phyloP scores from a whole-genome alignment of 1,140 invertebrate genomes.

The Zelostemma sp. region DNA sequence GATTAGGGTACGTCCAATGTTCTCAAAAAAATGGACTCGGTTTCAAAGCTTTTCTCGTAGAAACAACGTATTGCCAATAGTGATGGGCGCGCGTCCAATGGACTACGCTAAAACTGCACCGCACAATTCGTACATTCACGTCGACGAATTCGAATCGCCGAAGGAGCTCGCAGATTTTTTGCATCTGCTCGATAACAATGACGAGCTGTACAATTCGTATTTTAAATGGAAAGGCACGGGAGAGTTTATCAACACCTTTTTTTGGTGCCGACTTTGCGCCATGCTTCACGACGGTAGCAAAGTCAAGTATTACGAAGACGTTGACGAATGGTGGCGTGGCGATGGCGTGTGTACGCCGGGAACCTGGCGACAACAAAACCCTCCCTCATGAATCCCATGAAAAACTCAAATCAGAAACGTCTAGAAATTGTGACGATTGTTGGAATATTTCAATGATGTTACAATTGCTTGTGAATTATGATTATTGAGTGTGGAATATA shows the following conservation, averaged over 20 bases:
- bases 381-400: too few relatives aligned
- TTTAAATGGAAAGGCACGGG: slow-evolving; percentile 93
- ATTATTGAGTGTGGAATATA: too few relatives aligned
- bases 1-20: slow-evolving; percentile 87
- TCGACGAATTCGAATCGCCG: slow-evolving; percentile 92
- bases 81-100: slow-evolving; percentile 92
- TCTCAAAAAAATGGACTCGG: too few relatives aligned
- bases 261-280: slow-evolving; percentile 95
- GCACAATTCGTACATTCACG: slow-evolving; percentile 91
- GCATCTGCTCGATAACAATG: slow-evolving; percentile 85
- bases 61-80: slow-evolving; percentile 90
- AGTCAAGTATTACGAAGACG: slow-evolving; percentile 80
- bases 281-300: slow-evolving; percentile 84
- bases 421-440: too few relatives aligned
- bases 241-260: slow-evolving; percentile 94
- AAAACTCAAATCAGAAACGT: too few relatives aligned
- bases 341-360: slow-evolving; percentile 77
- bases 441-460: too few relatives aligned
- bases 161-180: slow-evolving; percentile 88
- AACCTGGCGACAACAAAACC: slow-evolving; percentile 78
- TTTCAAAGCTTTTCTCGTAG: too few relatives aligned
- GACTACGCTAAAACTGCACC: slow-evolving; percentile 92
- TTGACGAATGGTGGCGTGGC: slow-evolving; percentile 87
- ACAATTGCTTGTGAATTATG: too few relatives aligned
- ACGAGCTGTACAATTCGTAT: slow-evolving; percentile 90